Conservation (phyloP, 2,113 vertebrate species). For the Psittacara wagleri region DNA sequence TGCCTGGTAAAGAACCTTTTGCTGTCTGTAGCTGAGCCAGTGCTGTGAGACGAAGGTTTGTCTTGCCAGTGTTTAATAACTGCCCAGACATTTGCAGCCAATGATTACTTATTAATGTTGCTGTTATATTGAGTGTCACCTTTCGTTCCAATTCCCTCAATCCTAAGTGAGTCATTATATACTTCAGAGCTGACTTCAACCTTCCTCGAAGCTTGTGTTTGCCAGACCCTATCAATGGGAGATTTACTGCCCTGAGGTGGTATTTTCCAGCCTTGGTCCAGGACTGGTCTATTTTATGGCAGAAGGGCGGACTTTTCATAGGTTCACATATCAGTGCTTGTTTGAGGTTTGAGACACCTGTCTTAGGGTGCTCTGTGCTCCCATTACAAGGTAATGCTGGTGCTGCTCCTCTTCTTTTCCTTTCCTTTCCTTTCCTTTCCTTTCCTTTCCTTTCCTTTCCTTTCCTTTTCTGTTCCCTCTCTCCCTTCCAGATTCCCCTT, state of each 20-base stretch:
- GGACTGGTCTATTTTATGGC: slow-evolving; percentile 2
- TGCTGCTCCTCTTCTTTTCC: neutral
- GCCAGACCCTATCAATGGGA: slow-evolving; percentile 64
- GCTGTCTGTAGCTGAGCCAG: slow-evolving; percentile 9
- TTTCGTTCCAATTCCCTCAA: slow-evolving; percentile 54
- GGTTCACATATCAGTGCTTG: neutral
- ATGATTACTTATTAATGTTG: slow-evolving; percentile 31
- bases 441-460: neutral
- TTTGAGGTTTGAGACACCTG: slow-evolving; percentile 46
- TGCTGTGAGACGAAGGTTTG: slow-evolving; percentile 18
- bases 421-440: neutral
- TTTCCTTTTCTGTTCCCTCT: neutral
- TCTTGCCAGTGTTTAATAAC: slow-evolving; percentile 57
- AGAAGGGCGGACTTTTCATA: slow-evolving; percentile 30
- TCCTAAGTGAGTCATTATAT: slow-evolving; percentile 59
- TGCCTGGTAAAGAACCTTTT: neutral
- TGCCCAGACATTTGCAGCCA: slow-evolving; percentile 31
- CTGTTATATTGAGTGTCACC: slow-evolving; percentile 30
- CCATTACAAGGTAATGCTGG: neutral
- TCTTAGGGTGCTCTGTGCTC: slow-evolving; percentile 5
- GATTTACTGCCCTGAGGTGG: slow-evolving; percentile 67
- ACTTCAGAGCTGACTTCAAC: slow-evolving; percentile 63
- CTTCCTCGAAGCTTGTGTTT: slow-evolving; percentile 53
- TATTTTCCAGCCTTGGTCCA: slow-evolving; percentile 60
- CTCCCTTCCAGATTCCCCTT: neutral